Evolutionary conservation across 2,888 invertebrate genomes (phyloP), one percentile per base, ranked within the genome.

Genomic region (Caenorhabditis sp.): DNA sequence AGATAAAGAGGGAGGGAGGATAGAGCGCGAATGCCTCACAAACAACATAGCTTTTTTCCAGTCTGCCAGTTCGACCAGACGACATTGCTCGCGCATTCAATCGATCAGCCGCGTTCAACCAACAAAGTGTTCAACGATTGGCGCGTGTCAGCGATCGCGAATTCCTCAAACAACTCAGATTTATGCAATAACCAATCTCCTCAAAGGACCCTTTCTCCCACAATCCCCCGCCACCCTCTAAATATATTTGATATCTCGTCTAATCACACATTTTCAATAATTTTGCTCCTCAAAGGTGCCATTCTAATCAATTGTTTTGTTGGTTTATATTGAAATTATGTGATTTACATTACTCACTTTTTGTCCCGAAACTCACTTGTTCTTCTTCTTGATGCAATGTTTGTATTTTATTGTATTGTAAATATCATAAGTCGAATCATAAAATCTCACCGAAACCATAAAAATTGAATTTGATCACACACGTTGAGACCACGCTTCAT

Each of bases 31-130:
- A n/a, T n/a, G n/a, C n/a, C n/a, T n/a, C n/a, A n/a, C n/a, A n/a
- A n/a, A n/a, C n/a, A n/a, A n/a, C n/a, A n/a, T n/a, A n/a, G n/a
- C n/a, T n/a, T n/a, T n/a, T 62, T 53, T 62, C 6, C 53, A 73
- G 73, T 53, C 50, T 73, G 1, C 73, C 73, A 31, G 8, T 57
- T 14, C 57, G 57, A 21, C 66, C 27, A 10, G 3, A 24, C 3
- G 74, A 74, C 37, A 36, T 74, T n/a, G 26, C 57, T 12, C 69
- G 74, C 19, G 69, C 66, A 6, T 69, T 74, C 49, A 66, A 62
- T 19, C 74, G 69, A 58, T n/a, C 43, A 14, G 21, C 37, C 43
- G 43, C 6, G 3, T 43, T 10, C 14, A 17, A 17, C 3, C 43
- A 43, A 43, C 43, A 6, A 43, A 43, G 43, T 43, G 43, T 43